Percentiles rank a stretch among this genome's conserved stretches.
Evolutionary conservation across 2,113 vertebrate genomes (phyloP).

Genomic region (Paratilapia polleni): DNA sequence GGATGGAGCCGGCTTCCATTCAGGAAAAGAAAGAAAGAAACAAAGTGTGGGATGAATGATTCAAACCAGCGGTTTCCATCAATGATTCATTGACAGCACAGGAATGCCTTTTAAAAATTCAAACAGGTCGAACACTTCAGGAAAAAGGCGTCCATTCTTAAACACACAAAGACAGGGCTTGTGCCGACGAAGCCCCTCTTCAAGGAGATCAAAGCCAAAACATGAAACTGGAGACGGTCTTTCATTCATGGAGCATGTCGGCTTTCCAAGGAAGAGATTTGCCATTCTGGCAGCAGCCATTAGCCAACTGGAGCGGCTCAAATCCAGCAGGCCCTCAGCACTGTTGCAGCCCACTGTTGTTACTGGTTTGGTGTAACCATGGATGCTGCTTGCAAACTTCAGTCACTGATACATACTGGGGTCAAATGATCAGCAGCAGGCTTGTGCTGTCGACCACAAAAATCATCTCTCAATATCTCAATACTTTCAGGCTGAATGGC

Average conservation of each 20-base stretch:
- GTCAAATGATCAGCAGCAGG: not conserved
- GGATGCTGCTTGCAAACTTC: not conserved
- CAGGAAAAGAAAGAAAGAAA: conserved; percentile 47
- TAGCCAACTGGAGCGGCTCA: conserved; percentile 62
- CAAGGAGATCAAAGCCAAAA: conserved; percentile 22
- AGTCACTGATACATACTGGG: not conserved
- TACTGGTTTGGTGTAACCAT: not conserved
- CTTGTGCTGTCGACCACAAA: not conserved
- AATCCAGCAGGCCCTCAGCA: conserved; percentile 1
- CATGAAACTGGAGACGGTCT: conserved; percentile 17
- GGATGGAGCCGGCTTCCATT: conserved; percentile 40
- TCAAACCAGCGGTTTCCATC: conserved; percentile 40
- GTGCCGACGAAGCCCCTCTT: not conserved
- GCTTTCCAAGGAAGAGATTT: conserved; percentile 9
- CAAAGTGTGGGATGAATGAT: conserved; percentile 54
- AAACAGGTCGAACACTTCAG: conserved; percentile 24
- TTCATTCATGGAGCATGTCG: conserved; percentile 53
- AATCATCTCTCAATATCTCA: not conserved
- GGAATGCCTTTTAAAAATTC: conserved; percentile 38
- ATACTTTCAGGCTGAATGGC: not conserved
- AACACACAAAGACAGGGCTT: conserved; percentile 1
- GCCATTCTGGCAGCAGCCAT: conserved; percentile 28
- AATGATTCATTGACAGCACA: conserved; percentile 63
- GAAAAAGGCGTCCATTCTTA: conserved; percentile 56
- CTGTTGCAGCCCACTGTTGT: not conserved